Percentiles rank a stretch among this genome's conserved stretches.
phyloP scores from a whole-genome alignment of 2,113 vertebrate species.

The Strix aluco region DNA sequence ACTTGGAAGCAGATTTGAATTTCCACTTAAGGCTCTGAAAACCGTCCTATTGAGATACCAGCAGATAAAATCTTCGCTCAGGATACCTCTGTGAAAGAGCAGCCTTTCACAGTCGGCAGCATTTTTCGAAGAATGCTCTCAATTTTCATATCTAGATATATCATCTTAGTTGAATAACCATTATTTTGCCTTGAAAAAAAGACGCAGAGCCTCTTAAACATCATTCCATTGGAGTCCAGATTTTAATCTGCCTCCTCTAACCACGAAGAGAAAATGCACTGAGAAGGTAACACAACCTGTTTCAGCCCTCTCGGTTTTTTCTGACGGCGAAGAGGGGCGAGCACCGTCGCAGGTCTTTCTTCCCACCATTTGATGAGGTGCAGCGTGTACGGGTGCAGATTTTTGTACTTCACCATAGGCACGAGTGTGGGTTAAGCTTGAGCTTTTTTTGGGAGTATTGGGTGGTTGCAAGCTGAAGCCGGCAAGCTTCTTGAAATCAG shows the following conservation, averaged over 20 bases:
- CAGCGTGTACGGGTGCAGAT: accelerated
- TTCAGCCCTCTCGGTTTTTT: background rate
- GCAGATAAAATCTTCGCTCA: conserved; percentile 65
- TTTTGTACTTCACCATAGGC: background rate
- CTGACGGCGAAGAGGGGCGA: background rate
- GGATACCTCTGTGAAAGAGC: conserved; percentile 64
- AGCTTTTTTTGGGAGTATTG: background rate
- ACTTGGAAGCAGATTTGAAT: conserved; percentile 64
- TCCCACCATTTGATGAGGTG: accelerated
- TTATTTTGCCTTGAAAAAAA: conserved; percentile 66
- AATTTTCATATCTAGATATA: conserved; percentile 69
- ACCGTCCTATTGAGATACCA: conserved; percentile 55
- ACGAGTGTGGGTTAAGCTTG: background rate
- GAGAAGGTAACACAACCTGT: background rate
- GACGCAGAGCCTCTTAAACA: conserved; percentile 46
- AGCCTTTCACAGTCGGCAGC: conserved; percentile 59
- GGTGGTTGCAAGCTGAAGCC: background rate
- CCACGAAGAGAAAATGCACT: conserved; percentile 21
- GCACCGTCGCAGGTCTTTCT: background rate
- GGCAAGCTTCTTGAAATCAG: accelerated
- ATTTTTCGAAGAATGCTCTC: conserved; percentile 66
- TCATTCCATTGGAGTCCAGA: conserved; percentile 53
- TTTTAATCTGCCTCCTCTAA: conserved; percentile 62
- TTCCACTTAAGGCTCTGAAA: conserved; percentile 69
- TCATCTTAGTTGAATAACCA: conserved; percentile 71